Evolutionary conservation across 2,797 vertebrate genomes (phyloP).

Genomic region (Alfaro cultratus): DNA sequence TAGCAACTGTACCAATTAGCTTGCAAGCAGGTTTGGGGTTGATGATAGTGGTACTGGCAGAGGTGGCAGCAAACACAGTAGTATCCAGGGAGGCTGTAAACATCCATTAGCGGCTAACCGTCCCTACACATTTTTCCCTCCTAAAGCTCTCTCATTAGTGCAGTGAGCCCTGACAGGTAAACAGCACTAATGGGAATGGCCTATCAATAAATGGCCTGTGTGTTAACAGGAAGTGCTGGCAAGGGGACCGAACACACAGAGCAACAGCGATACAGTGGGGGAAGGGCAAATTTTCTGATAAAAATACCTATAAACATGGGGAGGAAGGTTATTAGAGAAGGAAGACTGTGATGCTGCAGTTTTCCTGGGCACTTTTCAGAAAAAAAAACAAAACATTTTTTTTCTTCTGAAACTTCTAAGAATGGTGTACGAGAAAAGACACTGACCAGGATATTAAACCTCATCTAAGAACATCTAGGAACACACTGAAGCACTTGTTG

Average conservation of each 20-base stretch:
- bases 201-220: conserved; percentile 89
- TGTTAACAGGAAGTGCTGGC: conserved; percentile 84
- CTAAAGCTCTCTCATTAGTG: conserved; percentile 94
- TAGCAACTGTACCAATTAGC: conserved; percentile 78
- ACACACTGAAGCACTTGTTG: conserved; percentile 56
- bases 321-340: conserved; percentile 60
- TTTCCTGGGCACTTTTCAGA: conserved; percentile 22
- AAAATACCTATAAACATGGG: conserved; percentile 79
- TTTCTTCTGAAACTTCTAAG: conserved; percentile 23
- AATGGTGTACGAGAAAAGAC: conserved; percentile 14
- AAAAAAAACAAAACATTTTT: conserved; percentile 8
- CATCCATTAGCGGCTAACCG: conserved; percentile 91
- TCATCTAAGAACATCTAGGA: conserved; percentile 46
- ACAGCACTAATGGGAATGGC: conserved; percentile 92
- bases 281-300: conserved; percentile 67
- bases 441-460: conserved; percentile 44
- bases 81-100: conserved; percentile 85
- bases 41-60: conserved; percentile 64
- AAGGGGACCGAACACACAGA: conserved; percentile 60
- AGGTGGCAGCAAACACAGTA: conserved; percentile 57
- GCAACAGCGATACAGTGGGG: conserved; percentile 44
- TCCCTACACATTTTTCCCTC: conserved; percentile 90
- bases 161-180: conserved; percentile 91
- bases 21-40: conserved; percentile 45
- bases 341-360: conserved; percentile 43